Percentiles rank a stretch among this genome's conserved stretches.
Evolutionary conservation across 2,113 vertebrate species (phyloP).

Genomic region (Anoura caudifer): DNA sequence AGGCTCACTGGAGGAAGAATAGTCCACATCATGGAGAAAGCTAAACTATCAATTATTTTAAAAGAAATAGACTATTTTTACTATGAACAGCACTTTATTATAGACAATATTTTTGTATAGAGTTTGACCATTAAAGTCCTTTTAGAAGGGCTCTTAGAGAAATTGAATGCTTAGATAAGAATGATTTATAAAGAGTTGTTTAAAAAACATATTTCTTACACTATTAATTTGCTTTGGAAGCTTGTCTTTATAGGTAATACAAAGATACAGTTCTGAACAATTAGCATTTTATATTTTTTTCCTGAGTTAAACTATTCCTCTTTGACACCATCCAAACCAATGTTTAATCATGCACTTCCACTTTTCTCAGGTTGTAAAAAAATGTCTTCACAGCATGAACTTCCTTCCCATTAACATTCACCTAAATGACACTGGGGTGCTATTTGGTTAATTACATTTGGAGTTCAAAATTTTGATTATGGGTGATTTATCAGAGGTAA

Average conservation of each 20-base stretch:
- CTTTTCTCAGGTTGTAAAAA: conserved; percentile 36
- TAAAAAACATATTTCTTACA: background rate
- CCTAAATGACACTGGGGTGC: conserved; percentile 34
- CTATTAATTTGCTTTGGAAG: conserved; percentile 6
- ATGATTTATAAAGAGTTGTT: background rate
- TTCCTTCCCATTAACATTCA: conserved; percentile 41
- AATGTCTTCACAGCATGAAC: conserved; percentile 28
- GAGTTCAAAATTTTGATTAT: conserved; percentile 62
- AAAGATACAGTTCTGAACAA: background rate
- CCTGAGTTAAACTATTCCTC: background rate
- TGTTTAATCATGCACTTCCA: background rate
- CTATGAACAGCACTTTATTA: background rate
- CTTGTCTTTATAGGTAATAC: background rate
- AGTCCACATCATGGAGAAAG: background rate
- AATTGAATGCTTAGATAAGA: conserved; percentile 19
- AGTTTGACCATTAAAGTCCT: background rate
- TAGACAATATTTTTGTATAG: background rate
- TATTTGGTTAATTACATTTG: conserved; percentile 69
- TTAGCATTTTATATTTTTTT: background rate
- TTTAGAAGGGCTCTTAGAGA: conserved; percentile 15
- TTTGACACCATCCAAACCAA: background rate
- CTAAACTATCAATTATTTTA: background rate
- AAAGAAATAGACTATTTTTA: conserved; percentile 37
- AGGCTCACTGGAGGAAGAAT: background rate
- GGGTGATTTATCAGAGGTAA: conserved; percentile 61